Conservation (phyloP, 2,797 vertebrate genomes). For the Chlorospingus flavigularis region DNA sequence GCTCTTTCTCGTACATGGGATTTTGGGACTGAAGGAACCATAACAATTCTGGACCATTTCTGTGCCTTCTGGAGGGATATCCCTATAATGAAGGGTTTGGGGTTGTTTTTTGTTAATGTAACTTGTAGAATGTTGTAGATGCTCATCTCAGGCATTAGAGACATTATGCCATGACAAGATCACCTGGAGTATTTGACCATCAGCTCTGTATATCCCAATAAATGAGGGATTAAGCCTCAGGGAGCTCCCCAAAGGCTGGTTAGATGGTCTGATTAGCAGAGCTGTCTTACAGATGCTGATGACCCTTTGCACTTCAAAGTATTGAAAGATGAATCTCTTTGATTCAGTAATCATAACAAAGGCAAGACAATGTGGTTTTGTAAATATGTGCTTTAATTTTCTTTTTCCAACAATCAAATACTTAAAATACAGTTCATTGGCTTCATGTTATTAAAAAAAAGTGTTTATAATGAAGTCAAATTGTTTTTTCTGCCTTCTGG, state of each 20-base stretch:
- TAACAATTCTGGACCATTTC: fast-evolving
- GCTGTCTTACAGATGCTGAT: neutral
- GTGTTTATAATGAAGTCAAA: neutral
- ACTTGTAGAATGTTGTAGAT: neutral
- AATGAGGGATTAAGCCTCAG: neutral
- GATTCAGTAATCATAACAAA: neutral
- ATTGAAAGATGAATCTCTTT: neutral
- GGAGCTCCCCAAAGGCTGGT: neutral
- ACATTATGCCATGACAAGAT: neutral
- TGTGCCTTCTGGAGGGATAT: neutral
- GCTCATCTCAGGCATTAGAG: neutral
- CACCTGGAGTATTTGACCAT: neutral
- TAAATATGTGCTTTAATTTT: neutral
- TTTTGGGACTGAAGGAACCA: neutral
- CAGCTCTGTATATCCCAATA: neutral
- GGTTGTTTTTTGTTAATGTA: neutral
- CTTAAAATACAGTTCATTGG: neutral
- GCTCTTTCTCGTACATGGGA: fast-evolving
- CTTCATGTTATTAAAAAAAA: neutral
- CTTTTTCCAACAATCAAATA: neutral
- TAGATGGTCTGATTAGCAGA: neutral
- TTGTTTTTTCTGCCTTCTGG: neutral
- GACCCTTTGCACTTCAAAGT: neutral
- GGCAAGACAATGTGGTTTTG: neutral
- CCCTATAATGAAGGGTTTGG: neutral